Evolutionary conservation across 2,888 invertebrate genomes (phyloP), one percentile per base, ranked within the genome.

Genomic region (Ectemnius cavifrons): DNA sequence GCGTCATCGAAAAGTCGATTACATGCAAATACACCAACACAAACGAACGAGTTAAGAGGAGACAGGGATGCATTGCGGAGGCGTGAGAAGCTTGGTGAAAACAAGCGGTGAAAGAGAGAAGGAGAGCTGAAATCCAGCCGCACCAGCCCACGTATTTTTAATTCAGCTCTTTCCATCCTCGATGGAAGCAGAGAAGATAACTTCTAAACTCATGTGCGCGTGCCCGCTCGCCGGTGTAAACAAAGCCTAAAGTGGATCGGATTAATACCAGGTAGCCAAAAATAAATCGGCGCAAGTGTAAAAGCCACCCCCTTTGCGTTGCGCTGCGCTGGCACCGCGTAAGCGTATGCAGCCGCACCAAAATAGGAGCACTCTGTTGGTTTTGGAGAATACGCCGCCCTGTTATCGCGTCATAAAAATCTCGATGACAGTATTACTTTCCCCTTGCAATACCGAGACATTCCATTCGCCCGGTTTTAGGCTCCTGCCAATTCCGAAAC

Each of bases 21-120:
- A 77, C 75, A 77, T 77, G 77, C 75, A 77, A 75, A 77, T 77
- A 57, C 20, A 46, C 67, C 65, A 27, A 68, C 60, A 60, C 5
- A 11, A n/a, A 28, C 45, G 20, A 13, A 4, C 11, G 1, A n/a
- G 52, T 11, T 6, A 14, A 49, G 23, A 13, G 62, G 11, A 16
- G 37, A 14, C 45, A 47, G 28, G 66, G 71, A 75, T 77, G 66
- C 20, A 71, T 67, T 75, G 63, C 68, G 76, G 71, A 75, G 4
- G 75, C 23, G 67, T 0, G 16, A 4, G 46, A 61, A 27, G 37
- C 47, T 1, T 13, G 23, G 28, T 4, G 37, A 37, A 52, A 46
- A 58, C 46, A 27, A 18, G n/a, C 28, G n/a, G 45, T 11, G 18
- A 13, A 59, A 58, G 28, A 67, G 47, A 2, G 18, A n/a, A 23